Conservation (phyloP, 1,140 invertebrate genomes). For the Cotesia typhae region DNA sequence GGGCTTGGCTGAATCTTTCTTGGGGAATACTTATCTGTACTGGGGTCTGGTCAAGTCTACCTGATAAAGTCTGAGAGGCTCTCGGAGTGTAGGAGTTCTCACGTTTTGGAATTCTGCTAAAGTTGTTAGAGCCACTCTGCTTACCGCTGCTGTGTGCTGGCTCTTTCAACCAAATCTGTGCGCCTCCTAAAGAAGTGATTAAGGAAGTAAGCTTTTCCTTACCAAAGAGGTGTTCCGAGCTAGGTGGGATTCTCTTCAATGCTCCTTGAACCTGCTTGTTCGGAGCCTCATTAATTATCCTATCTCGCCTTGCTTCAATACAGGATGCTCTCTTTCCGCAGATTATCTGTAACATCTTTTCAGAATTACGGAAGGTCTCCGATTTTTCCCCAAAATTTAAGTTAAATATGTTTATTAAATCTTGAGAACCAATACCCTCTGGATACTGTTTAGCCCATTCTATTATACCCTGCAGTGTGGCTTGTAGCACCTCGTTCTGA, state of each 20-base stretch:
- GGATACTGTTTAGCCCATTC: conserved; percentile 26
- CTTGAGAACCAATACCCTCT: not conserved
- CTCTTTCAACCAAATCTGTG: conserved; percentile 42
- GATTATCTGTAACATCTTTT: conserved; percentile 46
- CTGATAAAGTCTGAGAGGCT: not conserved
- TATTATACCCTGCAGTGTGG: not conserved
- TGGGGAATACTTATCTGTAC: not conserved
- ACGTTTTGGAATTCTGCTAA: not conserved
- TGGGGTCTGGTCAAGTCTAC: not conserved
- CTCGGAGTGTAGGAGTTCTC: not conserved
- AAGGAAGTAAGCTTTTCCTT: conserved; percentile 41
- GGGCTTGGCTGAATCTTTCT: not conserved
- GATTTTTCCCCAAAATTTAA: conserved; percentile 33
- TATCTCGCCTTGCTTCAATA: conserved; percentile 46
- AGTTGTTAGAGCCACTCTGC: not conserved
- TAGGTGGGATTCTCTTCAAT: conserved; percentile 42
- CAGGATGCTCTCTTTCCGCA: conserved; percentile 50
- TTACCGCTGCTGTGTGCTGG: conserved; percentile 30
- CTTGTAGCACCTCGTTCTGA: not conserved
- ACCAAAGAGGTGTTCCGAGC: conserved; percentile 42
- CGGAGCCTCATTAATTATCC: conserved; percentile 35
- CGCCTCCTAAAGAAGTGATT: conserved; percentile 44
- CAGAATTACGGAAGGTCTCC: conserved; percentile 31
- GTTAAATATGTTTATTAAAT: conserved; percentile 9
- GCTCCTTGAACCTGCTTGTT: conserved; percentile 43